phyloP scores from a whole-genome alignment of 2,113 vertebrate genomes.

The Urocolius indicus region DNA sequence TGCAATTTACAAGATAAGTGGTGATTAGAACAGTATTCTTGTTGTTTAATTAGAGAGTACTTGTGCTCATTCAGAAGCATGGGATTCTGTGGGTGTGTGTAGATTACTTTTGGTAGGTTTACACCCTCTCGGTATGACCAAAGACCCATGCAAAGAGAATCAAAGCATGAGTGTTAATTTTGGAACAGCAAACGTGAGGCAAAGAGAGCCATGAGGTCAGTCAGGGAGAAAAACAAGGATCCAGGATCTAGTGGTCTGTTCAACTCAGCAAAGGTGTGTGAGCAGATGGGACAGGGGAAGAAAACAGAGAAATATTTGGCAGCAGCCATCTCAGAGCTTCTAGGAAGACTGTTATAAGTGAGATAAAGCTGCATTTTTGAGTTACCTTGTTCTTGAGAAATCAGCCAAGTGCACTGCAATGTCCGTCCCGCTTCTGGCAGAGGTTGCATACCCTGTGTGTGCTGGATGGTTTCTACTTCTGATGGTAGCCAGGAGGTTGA shows the following conservation, averaged over 20 bases:
- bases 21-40: conserved; percentile 29
- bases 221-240: background rate
- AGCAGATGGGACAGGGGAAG: background rate
- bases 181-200: background rate
- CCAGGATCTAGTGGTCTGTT: background rate
- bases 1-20: conserved; percentile 43
- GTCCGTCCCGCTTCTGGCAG: background rate
- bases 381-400: background rate
- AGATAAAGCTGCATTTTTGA: background rate
- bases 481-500: background rate
- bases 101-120: background rate
- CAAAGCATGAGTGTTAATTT: background rate
- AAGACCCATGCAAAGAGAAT: background rate
- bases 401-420: background rate
- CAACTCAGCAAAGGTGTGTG: background rate
- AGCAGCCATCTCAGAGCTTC: background rate
- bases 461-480: background rate
- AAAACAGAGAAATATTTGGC: background rate
- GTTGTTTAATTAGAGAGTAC: conserved; percentile 27
- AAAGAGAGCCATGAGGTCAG: background rate
- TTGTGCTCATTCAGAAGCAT: background rate
- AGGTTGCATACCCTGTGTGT: background rate
- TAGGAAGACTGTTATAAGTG: background rate
- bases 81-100: too few relatives aligned
- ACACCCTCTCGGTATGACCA: background rate